A percentile compares a stretch with the other conserved stretches of the same genome.
phyloP scores from a whole-genome alignment of 1,140 invertebrate species.

The Samia ricini region DNA sequence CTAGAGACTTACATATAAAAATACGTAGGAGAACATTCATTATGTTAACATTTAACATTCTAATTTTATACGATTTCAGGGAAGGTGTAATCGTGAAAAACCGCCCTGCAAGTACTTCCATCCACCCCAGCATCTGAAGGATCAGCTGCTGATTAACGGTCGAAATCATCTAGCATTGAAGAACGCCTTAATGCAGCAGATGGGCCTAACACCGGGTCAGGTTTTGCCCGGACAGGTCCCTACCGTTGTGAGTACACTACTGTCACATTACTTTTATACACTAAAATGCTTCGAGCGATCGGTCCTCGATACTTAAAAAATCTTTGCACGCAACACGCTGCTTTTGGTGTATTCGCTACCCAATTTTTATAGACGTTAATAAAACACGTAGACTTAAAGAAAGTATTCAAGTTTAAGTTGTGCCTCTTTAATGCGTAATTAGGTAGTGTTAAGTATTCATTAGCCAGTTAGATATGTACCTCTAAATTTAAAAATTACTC shows the following conservation, averaged over 20 bases:
- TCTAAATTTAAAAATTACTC: slow-evolving; percentile 20
- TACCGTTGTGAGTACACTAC: slow-evolving; percentile 86
- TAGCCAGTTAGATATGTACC: not conserved
- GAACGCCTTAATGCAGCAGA: slow-evolving; percentile 97
- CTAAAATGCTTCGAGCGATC: slow-evolving; percentile 65
- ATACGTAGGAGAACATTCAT: too few species aligned
- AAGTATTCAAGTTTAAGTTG: slow-evolving; percentile 56
- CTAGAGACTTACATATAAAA: too few species aligned
- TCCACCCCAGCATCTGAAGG: slow-evolving; percentile 99
- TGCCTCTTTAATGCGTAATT: slow-evolving; percentile 33
- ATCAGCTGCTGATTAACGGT: slow-evolving; percentile 99
- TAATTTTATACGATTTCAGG: slow-evolving; percentile 81
- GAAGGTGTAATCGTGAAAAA: slow-evolving; percentile 99
- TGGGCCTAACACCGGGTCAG: slow-evolving; percentile 93
- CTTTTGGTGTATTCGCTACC: slow-evolving; percentile 67
- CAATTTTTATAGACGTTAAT: slow-evolving; percentile 49
- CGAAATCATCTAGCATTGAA: slow-evolving; percentile 99
- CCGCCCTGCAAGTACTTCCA: slow-evolving; percentile 99
- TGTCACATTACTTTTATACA: slow-evolving; percentile 15
- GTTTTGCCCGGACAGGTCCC: slow-evolving; percentile 94
- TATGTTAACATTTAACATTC: not conserved
- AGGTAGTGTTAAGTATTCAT: slow-evolving; percentile 12
- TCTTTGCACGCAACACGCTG: slow-evolving; percentile 65
- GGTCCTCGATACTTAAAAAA: slow-evolving; percentile 53
- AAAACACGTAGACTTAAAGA: slow-evolving; percentile 52